Evolutionary conservation across 2,888 invertebrate genomes (phyloP), one percentile per base, ranked within the genome.

Genomic region (Mesorhabditis sp.): DNA sequence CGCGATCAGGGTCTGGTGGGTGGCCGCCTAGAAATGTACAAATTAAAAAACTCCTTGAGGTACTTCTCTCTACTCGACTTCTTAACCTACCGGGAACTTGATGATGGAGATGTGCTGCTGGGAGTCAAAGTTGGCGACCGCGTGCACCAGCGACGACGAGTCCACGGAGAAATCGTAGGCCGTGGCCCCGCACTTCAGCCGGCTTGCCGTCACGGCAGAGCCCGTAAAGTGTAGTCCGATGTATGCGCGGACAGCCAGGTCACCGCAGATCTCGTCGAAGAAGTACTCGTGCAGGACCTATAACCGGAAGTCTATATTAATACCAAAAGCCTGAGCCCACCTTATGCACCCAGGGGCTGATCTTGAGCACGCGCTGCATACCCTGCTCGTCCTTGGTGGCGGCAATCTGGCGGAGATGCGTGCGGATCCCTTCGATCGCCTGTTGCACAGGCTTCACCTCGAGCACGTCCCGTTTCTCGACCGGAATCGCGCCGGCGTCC

Each of bases 271-370:
- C 5, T 68, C 45, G 13, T 80, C 79, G 73, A 83, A 83, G 76
- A 83, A 82, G 74, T 81, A 83, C 69, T 83, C 81, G 71, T 83
- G 83, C 43, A 83, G 73, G 6, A 80, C 76, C 70, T 82, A 74
- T 67, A 72, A 74, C 15, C 41, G 6, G 6, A 62, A 13, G 41
- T 28, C n/a, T 62, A 15, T 28, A 62, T 7, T 13, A 62, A 13
- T 62, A 15, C 41, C 6, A 15, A 62, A 6, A 13, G 15, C 6
- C 13, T 41, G 13, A 62, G 10, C 6, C 41, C 43, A 73, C 74
- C 70, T 75, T 75, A 69, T 75, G 73, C 43, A 67, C 45, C 75
- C 75, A 75, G 6, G 73, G 73, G 28, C 70, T 71, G 58, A 67
- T 68, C 28, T 72, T 69, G 62, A 73, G 67, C 43, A 73, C 67